Conservation (phyloP, 2,888 invertebrate genomes). For the Gisinianus flammeolus region DNA sequence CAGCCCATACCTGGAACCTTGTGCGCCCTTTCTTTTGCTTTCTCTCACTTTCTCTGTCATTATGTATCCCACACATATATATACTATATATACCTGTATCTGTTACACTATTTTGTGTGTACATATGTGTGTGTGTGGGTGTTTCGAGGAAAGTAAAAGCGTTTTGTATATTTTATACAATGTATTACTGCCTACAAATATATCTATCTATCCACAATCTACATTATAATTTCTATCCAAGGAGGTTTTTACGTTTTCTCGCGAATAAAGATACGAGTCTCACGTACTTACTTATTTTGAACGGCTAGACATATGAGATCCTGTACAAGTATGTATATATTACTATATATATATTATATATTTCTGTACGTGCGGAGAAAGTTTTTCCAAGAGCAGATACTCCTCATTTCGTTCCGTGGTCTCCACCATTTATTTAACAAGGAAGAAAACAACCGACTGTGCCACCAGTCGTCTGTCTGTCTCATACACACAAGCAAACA, state of each 20-base stretch:
- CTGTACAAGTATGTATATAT: too few species aligned
- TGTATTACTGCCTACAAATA: not conserved
- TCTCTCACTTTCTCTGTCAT: not conserved
- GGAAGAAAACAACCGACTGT: slow-evolving; percentile 7
- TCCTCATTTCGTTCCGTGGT: slow-evolving; percentile 23
- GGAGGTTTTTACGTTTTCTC: not conserved
- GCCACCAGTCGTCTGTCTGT: too few species aligned
- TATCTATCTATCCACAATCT: not conserved
- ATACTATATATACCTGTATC: not conserved
- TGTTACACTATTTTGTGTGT: not conserved
- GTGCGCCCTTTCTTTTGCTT: not conserved
- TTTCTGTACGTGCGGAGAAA: not conserved
- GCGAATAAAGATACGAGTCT: not conserved
- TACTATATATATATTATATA: too few species aligned
- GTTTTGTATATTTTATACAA: slow-evolving; percentile 7
- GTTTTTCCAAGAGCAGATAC: not conserved
- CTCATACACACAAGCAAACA: not conserved
- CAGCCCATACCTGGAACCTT: not conserved
- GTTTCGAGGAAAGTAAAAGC: not conserved
- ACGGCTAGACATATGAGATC: not conserved
- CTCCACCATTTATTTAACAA: slow-evolving; percentile 23
- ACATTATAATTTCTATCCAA: slow-evolving; percentile 6
- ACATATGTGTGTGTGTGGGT: not conserved
- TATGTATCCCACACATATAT: not conserved
- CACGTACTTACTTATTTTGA: not conserved